Evolutionary conservation across 2,888 invertebrate genomes (phyloP).

Genomic region (Hedya salicella): DNA sequence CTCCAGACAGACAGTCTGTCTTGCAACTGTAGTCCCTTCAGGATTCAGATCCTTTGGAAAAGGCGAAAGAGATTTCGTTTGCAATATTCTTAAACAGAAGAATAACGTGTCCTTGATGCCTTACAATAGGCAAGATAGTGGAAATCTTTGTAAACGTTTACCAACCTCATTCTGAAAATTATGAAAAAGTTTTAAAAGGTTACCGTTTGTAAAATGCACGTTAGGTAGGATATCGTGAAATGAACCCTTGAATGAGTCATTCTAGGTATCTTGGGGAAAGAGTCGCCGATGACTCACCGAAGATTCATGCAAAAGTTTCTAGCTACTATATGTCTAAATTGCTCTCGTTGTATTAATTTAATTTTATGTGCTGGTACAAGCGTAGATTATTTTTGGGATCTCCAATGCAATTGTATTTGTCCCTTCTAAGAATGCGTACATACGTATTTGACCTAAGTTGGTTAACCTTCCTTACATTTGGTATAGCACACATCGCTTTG

Average conservation of each 20-base stretch:
- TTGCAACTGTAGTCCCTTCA: too few species aligned
- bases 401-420: conserved; percentile 5
- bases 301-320: background rate
- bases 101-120: too few species aligned
- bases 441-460: background rate
- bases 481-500: background rate
- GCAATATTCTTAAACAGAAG: too few species aligned
- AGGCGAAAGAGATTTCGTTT: too few species aligned
- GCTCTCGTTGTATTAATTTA: conserved; percentile 5
- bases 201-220: too few species aligned
- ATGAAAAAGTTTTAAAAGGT: too few species aligned
- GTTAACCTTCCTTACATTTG: background rate
- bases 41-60: too few species aligned
- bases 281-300: conserved; percentile 9
- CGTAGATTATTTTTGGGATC: conserved; percentile 6
- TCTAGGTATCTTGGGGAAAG: background rate
- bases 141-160: too few species aligned
- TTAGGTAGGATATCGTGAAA: background rate
- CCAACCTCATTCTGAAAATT: too few species aligned
- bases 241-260: background rate
- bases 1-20: too few species aligned
- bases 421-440: background rate
- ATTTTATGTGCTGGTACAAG: conserved; percentile 1
- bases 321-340: conserved; percentile 6
- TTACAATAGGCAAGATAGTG: too few species aligned